Conservation (phyloP, 2,888 invertebrate species). For the Nesidiocoris tenuis region DNA sequence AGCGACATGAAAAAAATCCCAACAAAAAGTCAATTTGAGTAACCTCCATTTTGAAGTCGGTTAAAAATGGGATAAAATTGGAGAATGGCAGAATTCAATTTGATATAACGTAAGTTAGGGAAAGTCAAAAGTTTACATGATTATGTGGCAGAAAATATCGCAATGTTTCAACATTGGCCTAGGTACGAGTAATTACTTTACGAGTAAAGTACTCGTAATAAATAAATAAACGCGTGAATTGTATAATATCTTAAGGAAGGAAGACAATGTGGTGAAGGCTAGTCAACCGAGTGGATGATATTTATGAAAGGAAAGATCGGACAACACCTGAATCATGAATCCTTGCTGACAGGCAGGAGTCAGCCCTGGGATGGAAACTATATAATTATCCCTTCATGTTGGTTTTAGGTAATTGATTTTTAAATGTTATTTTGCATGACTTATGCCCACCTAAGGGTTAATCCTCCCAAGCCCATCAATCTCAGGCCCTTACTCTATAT, state of each 20-base stretch:
- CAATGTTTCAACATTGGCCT: too few species aligned
- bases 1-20: too few species aligned
- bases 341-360: conserved; percentile 44
- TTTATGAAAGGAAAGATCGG: conserved; percentile 37
- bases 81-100: too few species aligned
- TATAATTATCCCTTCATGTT: conserved; percentile 50
- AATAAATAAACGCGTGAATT: not conserved
- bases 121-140: too few species aligned
- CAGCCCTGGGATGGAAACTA: conserved; percentile 47
- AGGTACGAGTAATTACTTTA: too few species aligned
- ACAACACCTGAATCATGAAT: conserved; percentile 43
- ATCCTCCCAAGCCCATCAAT: conserved; percentile 38
- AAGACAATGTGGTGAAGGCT: not conserved
- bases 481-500: conserved; percentile 37
- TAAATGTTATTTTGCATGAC: conserved; percentile 51
- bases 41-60: too few species aligned
- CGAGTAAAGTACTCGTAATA: too few species aligned
- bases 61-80: too few species aligned
- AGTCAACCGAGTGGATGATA: conserved; percentile 16
- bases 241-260: not conserved
- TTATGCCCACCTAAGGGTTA: conserved; percentile 48
- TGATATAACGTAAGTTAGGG: too few species aligned
- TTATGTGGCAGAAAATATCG: too few species aligned
- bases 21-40: too few species aligned
- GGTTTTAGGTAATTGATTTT: conserved; percentile 51